These are phyloP conservation scores for Plectropomus leopardus DNA, from an alignment of 2,113 vertebrate genomes.

Conservation along the genomic window DNA sequence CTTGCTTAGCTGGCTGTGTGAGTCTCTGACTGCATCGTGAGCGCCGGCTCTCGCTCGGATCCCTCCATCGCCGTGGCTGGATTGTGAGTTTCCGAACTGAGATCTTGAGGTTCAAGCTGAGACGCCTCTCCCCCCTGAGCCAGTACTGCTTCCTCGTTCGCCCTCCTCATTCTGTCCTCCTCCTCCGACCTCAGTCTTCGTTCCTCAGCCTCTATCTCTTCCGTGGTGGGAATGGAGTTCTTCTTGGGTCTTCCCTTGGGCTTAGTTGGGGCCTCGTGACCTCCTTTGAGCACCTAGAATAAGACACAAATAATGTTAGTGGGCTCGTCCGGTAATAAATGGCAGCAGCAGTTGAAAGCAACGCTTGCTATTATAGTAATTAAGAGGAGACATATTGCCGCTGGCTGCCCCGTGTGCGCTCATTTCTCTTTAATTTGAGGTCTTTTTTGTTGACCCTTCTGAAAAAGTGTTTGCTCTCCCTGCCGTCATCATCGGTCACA, in stretches of 20 bases:
- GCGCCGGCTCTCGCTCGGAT: constrained; percentile 55
- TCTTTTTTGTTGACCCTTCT: constrained; percentile 75
- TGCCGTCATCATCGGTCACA: constrained; percentile 71
- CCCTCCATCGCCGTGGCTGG: constrained; percentile 47
- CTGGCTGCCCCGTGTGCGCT: constrained; percentile 57
- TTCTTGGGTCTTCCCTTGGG: constrained; percentile 99
- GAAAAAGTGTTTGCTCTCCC: constrained; percentile 75
- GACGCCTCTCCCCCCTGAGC: constrained; percentile 49
- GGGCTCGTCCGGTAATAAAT: constrained; percentile 68
- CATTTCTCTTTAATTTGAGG: constrained; percentile 81
- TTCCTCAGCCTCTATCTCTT: constrained; percentile 98
- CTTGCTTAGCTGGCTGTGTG: constrained; percentile 79
- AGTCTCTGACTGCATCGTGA: constrained; percentile 69
- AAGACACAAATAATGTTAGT: constrained; percentile 63
- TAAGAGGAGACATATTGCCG: constrained; percentile 80
- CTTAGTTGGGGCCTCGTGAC: constrained; percentile 97
- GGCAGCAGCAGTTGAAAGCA: constrained; percentile 72
- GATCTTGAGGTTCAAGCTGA: constrained; percentile 79
- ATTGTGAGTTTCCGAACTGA: constrained; percentile 68
- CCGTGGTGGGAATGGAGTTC: constrained; percentile 97
- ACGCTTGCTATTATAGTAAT: constrained; percentile 82
- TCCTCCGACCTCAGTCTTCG: constrained; percentile 87
- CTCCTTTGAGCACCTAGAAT: constrained; percentile 95
- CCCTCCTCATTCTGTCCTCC: constrained; percentile 74
- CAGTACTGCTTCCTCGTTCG: background rate